Evolutionary conservation across 2,113 vertebrate species (phyloP).

Genomic region (Nycticebus coucang): DNA sequence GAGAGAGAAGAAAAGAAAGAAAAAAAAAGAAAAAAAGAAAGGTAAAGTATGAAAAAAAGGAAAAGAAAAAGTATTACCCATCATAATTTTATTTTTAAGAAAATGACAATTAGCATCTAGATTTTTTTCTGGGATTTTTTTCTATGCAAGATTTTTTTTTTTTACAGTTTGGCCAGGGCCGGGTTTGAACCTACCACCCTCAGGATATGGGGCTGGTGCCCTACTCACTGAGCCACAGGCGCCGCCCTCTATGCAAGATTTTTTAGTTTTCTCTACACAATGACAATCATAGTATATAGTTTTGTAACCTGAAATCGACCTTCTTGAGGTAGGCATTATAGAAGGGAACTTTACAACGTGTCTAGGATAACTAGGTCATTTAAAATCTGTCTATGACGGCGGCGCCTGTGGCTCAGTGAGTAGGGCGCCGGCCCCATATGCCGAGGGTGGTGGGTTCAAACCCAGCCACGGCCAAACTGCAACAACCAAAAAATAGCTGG

Average conservation of each 20-base stretch:
- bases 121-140: constrained; percentile 42
- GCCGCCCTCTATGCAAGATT: too few species aligned
- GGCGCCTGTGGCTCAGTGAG: too few species aligned
- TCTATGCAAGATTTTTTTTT: neutral
- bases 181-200: too few species aligned
- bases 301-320: constrained; percentile 28
- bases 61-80: neutral
- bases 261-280: constrained; percentile 46
- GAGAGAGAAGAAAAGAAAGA: neutral
- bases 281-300: neutral
- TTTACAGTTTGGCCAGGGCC: too few species aligned
- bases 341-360: neutral
- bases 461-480: too few species aligned
- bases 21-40: neutral
- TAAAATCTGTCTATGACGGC: constrained; percentile 45
- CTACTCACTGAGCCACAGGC: too few species aligned
- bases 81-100: constrained; percentile 25
- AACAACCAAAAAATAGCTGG: too few species aligned
- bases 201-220: too few species aligned
- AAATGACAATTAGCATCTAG: constrained; percentile 18
- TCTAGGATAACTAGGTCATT: constrained; percentile 55
- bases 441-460: too few species aligned
- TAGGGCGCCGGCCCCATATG: too few species aligned
- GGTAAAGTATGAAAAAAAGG: neutral
- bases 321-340: constrained; percentile 27